Base-by-base conservation (phyloP, 2,113 vertebrate species). In the Pangasianodon hypophthalmus region DNA sequence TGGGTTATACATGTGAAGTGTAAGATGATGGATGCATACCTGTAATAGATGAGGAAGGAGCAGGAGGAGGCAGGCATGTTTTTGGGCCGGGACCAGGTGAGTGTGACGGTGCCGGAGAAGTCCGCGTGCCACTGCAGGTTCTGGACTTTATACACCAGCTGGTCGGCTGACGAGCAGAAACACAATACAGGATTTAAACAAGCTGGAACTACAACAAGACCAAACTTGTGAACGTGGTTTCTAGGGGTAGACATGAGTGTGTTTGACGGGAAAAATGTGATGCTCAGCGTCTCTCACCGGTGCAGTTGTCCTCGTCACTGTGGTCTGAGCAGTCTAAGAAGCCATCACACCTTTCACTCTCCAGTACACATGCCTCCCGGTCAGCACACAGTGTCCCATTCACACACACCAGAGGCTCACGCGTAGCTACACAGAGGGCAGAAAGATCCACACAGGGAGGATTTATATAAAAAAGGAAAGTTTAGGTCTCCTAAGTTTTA, bases 51-150 rank as follows among this genome's bases (percentile, higher is more conserved):
- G 4, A 96, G 95, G 93, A 98, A 99, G 84, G 97, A 96, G n/a
- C 98, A 99, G 64, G 97, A 97, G 73, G 96, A 93, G 0, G 93
- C 92, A 1, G 97, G 96, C 93, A 99, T 97, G 90, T 96, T 98
- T 93, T 99, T 99, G 2, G 98, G 98, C 1, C 96, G 95, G 9
- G 94, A 96, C 98, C 98, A 99, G 0, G 97, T 98, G 95, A 99
- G 93, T 1, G 97, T 98, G 86, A 99, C 92, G 18, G 96, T 95
- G 0, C 98, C 98, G 0, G 95, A 95, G 92, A 98, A 97, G 92
- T 99, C 97, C 0, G 97, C 96, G 0, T 95, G 96, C 98, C 98
- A 99, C 92, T 97, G 98, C n/a, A 99, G 96, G 93, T 99, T 98
- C 95, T 98, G 98, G 18, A 99, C 96, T 94, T 99, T 99, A 92